These are phyloP conservation scores for Rhingia campestris DNA, from an alignment of 2,888 invertebrate genomes.

Conservation along the genomic window DNA sequence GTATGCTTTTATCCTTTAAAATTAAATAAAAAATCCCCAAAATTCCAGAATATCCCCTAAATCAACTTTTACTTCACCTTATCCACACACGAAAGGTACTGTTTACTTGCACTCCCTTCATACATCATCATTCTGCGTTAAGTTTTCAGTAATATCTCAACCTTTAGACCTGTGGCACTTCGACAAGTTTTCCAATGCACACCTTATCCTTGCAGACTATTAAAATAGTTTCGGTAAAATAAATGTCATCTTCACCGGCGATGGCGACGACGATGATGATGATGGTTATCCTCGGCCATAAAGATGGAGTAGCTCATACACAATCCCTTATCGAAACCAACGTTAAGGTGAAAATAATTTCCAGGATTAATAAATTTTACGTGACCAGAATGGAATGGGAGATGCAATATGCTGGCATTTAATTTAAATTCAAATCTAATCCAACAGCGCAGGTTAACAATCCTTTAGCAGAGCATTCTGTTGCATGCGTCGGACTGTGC, in stretches of 20 bases:
- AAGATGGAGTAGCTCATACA: conserved; percentile 32
- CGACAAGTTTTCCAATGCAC: conserved; percentile 57
- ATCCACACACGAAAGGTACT: background rate
- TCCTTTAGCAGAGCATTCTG: conserved; percentile 58
- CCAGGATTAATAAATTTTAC: conserved; percentile 57
- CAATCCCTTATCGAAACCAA: conserved; percentile 25
- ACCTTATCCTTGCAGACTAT: conserved; percentile 42
- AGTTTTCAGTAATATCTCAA: conserved; percentile 50
- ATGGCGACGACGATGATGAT: background rate
- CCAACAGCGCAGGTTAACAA: conserved; percentile 69
- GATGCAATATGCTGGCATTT: conserved; percentile 54
- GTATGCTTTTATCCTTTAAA: conserved; percentile 52
- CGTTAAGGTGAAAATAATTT: conserved; percentile 41
- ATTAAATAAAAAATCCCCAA: conserved; percentile 60
- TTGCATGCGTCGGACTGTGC: conserved; percentile 46
- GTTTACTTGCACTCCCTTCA: conserved; percentile 21
- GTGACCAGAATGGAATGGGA: conserved; percentile 49
- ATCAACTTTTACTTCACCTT: conserved; percentile 41
- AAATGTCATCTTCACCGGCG: conserved; percentile 38
- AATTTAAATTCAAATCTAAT: conserved; percentile 71
- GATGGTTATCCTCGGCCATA: conserved; percentile 46
- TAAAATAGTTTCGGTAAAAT: conserved; percentile 67
- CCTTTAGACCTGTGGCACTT: conserved; percentile 41
- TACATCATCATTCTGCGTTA: conserved; percentile 28
- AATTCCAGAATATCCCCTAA: conserved; percentile 45